Conservation (phyloP, 1,140 invertebrate species). For the Aricia agestis region DNA sequence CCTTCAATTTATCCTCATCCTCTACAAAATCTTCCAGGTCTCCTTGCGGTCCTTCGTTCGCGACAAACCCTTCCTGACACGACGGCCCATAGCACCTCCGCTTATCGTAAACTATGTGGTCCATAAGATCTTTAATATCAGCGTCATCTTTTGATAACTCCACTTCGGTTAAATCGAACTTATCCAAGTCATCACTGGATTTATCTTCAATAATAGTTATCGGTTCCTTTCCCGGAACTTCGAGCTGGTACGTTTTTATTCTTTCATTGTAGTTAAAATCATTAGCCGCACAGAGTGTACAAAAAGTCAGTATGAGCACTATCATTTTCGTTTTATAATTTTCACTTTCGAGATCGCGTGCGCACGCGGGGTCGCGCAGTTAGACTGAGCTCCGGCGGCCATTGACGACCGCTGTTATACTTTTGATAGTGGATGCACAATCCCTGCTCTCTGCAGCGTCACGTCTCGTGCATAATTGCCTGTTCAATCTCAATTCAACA, state of each 20-base stretch:
- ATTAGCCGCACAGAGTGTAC: conserved; percentile 38
- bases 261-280: conserved; percentile 48
- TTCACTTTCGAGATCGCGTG: conserved; percentile 62
- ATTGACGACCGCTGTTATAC: conserved; percentile 59
- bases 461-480: conserved; percentile 71
- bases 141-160: conserved; percentile 47
- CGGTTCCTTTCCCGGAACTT: conserved; percentile 74
- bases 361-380: conserved; percentile 48
- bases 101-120: conserved; percentile 56
- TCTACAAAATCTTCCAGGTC: conserved; percentile 77
- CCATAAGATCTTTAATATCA: conserved; percentile 69
- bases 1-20: conserved; percentile 77
- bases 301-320: conserved; percentile 53
- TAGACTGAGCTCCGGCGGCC: conserved; percentile 57
- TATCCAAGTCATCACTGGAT: conserved; percentile 27
- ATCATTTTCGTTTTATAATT: conserved; percentile 66
- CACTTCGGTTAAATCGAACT: conserved; percentile 41
- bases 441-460: conserved; percentile 68
- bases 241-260: conserved; percentile 63
- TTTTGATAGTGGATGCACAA: conserved; percentile 69
- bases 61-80: conserved; percentile 61
- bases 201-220: conserved; percentile 75
- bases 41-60: conserved; percentile 60
- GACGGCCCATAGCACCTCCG: conserved; percentile 70
- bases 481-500: conserved; percentile 67